These are phyloP conservation scores for Spinus pinus DNA, from an alignment of 2,797 vertebrate species.

Conservation along the genomic window DNA sequence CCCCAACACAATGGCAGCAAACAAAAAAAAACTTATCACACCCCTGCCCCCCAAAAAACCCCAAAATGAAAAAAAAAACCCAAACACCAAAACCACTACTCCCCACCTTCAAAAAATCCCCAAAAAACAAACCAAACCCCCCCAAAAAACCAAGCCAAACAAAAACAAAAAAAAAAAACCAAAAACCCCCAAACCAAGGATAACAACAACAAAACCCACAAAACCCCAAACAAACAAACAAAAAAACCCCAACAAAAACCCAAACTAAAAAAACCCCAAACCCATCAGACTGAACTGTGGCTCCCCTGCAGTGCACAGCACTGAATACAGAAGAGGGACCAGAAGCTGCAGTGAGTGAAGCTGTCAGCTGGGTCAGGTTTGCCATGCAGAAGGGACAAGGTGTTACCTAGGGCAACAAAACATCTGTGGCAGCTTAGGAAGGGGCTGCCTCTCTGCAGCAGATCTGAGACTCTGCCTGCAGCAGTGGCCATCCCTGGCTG, in stretches of 20 bases:
- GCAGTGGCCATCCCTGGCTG: background rate
- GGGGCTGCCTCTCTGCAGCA: background rate
- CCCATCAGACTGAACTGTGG: background rate
- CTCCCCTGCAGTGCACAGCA: background rate
- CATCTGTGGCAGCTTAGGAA: background rate
- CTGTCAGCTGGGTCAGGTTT: background rate
- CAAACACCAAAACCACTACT: background rate
- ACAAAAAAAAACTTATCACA: background rate
- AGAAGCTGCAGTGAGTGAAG: background rate
- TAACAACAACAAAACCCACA: no score
- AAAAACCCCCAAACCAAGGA: no score
- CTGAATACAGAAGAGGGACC: background rate
- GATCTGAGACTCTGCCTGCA: background rate
- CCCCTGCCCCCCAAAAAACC: accelerated
- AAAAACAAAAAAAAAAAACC: background rate
- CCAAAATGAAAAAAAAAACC: background rate
- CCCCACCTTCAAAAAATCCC: background rate
- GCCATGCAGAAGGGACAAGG: background rate
- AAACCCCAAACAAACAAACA: accelerated
- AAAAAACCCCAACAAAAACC: no score
- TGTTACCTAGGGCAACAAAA: background rate
- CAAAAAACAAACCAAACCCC: background rate
- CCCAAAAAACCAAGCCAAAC: background rate
- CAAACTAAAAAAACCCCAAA: no score
- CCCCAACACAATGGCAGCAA: background rate